Conservation (phyloP, 2,797 vertebrate genomes). For the Argyrosomus regius region DNA sequence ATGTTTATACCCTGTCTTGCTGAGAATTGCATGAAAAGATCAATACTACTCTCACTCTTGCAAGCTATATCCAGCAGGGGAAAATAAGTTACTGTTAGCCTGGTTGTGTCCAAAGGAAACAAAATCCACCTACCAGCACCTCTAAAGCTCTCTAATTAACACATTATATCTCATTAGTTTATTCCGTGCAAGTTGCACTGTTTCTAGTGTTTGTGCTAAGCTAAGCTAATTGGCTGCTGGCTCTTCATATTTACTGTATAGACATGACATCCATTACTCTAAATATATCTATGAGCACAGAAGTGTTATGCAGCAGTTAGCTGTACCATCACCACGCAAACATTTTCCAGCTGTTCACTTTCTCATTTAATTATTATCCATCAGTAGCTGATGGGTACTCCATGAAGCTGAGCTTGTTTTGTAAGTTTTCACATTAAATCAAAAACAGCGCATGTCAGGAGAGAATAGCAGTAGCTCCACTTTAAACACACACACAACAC, state of each 20-base stretch:
- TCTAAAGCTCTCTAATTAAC: neutral
- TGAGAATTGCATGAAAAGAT: neutral
- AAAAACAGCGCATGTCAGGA: slow-evolving; percentile 42
- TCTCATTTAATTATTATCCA: slow-evolving; percentile 22
- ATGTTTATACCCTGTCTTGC: neutral
- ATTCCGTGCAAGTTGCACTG: neutral
- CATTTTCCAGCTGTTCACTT: neutral
- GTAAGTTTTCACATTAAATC: slow-evolving; percentile 37
- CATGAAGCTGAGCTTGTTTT: slow-evolving; percentile 14
- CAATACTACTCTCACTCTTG: neutral
- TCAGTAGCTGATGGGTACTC: slow-evolving; percentile 11
- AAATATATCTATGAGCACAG: neutral
- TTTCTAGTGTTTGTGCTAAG: neutral
- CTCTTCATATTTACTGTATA: neutral
- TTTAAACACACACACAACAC: slow-evolving; percentile 12
- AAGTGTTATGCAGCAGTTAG: neutral
- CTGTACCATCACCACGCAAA: neutral
- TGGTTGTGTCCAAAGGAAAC: neutral
- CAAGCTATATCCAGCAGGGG: neutral
- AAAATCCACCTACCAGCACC: neutral
- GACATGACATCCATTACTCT: neutral
- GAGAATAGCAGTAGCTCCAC: slow-evolving; percentile 12
- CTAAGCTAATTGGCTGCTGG: neutral
- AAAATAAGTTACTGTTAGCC: neutral
- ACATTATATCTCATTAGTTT: neutral